Base-by-base conservation (phyloP, 1,140 invertebrate species). In the Drosophila bipectinata region DNA sequence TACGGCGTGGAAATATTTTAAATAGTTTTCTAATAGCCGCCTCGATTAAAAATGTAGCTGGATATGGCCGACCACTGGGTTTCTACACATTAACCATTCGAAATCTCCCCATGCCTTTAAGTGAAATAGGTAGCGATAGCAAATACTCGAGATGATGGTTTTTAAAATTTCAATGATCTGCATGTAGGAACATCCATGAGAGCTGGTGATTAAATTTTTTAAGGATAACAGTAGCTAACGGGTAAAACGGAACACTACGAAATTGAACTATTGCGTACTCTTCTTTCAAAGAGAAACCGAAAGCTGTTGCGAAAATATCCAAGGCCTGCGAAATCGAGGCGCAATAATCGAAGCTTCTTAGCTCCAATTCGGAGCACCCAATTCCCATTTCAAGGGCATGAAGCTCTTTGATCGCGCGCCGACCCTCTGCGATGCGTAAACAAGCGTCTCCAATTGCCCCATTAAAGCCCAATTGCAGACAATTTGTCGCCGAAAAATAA, bases 1-100 rank as follows among this genome's bases (percentile, higher is more conserved):
- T 10, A 44, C 55, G 75, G 76, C 79, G 76, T 84, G 80, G 74
- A 87, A 85, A 87, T 85, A 87, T 85, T 85, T 85, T 76, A 87
- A 85, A 85, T 85, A 85, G 68, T 85, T 85, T 87, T 85, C 81
- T 85, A 85, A 85, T 82, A 87, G 81, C 61, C 39, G 52, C 64
- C 58, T 67, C 72, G 78, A 87, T 78, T 75, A 62, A 85, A 84
- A 77, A 73, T 74, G 60, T 53, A 68, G 71, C 55, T 47, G 60
- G 54, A 62, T 79, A 75, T 79, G 60, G 60, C 12, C 48, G 10
- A 44, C 51, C 37, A 69, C 66, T 68, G 57, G 32, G 48, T 48
- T 64, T 67, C 32, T 8, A 15, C 21, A 32, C 30, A 6, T 28
- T 28, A 7, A 28, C 28, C 48, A n/a, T 32, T 57, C 32, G 49